Evolutionary conservation across 2,888 invertebrate genomes (phyloP), one percentile per base, ranked within the genome.

Genomic region (Dusona sp.): DNA sequence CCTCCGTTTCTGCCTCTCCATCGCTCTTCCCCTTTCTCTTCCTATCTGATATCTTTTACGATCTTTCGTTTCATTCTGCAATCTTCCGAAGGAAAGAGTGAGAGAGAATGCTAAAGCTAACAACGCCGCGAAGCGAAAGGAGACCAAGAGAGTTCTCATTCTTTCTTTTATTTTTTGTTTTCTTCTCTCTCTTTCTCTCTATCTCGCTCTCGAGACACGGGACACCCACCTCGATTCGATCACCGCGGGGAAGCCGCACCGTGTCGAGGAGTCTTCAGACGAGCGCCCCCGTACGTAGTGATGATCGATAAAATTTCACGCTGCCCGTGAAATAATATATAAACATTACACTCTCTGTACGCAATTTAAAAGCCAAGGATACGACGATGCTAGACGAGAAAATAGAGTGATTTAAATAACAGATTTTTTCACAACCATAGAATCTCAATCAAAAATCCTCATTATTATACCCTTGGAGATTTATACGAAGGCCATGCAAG

Each of bases 391-490:
- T 22, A 87, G 86, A 65, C 77, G 88, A 89, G 90, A 89, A 90
- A 91, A 91, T 91, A 88, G 88, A 90, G 90, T 90, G 89, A 91
- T 91, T 91, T 90, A 90, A 90, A 91, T 91, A 91, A 91, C 89
- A 88, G 85, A 88, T 79, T 79, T 61, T 25, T 80, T 25, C 64
- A 13, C 29, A 73, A 25, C 78, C 25, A 16, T 61, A 16, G 11
- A 4, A 25, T 29, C 33, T 64, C 75, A 33, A 42, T 36, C 11
- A 29, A 16, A 64, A 75, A 42, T 25, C 36, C 68, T 19, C 6
- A n/a, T 7, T 11, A n/a, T 51, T 51, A n/a, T n/a, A n/a, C 16
- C 4, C 72, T 33, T 51, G 19, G n/a, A 29, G 29, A 29, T 48
- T 45, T 25, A 33, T 11, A 33, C 72, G 22, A n/a, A 72, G 45